Conservation (phyloP, 2,113 vertebrate genomes). For the Sapayoa aenigma region DNA sequence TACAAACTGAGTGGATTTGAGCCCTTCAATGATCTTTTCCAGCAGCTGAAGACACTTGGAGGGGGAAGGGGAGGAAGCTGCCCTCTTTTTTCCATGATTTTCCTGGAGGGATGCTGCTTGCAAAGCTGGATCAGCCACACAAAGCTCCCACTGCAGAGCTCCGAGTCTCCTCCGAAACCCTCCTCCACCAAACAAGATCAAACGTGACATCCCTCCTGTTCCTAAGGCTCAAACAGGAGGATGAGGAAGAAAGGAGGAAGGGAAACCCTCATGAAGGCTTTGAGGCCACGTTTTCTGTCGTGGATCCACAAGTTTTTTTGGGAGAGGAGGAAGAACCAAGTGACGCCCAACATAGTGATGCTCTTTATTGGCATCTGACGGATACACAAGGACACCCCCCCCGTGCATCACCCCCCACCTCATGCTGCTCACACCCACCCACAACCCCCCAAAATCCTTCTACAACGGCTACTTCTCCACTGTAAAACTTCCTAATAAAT, state of each 20-base stretch:
- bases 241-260: background rate
- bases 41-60: background rate
- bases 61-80: background rate
- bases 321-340: accelerated
- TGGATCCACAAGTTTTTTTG: accelerated
- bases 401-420: background rate
- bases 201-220: background rate
- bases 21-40: background rate
- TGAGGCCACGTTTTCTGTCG: accelerated
- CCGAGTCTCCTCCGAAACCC: background rate
- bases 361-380: slow-evolving; percentile 51
- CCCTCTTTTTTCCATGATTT: background rate
- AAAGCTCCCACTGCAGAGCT: accelerated
- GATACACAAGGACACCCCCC: slow-evolving; percentile 29
- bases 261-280: background rate
- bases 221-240: background rate
- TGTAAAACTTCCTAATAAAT: background rate
- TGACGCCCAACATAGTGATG: background rate
- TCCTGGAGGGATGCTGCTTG: background rate
- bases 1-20: background rate
- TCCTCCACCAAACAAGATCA: background rate
- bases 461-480: background rate
- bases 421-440: background rate
- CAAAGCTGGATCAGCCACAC: accelerated
- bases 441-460: background rate